Percentiles rank a stretch among this genome's conserved stretches.
phyloP scores from a whole-genome alignment of 2,888 invertebrate species.

The Drosophila trichaetosa region DNA sequence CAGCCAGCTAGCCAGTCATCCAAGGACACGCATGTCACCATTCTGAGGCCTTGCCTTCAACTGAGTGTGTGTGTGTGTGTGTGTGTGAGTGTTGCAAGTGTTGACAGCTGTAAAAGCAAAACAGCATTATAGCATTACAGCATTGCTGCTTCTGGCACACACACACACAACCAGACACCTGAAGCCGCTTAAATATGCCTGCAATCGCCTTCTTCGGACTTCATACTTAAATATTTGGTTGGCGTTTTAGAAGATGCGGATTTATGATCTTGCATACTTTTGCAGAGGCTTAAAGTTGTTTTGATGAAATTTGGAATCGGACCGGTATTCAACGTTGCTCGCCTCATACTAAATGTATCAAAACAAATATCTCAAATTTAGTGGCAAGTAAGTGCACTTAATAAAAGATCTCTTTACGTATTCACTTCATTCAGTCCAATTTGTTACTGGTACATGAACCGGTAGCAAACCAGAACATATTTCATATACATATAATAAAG shows the following conservation, averaged over 20 bases:
- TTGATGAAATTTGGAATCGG: not conserved
- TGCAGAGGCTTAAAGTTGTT: not conserved
- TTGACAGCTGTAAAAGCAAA: constrained; percentile 16
- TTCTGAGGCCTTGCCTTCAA: not conserved
- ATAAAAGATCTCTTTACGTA: not conserved
- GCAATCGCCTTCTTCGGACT: constrained; percentile 30
- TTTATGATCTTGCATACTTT: not conserved
- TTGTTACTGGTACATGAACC: too few relatives aligned
- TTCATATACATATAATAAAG: too few relatives aligned
- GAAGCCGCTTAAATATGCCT: constrained; percentile 32
- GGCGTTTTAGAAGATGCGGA: not conserved
- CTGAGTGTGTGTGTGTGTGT: not conserved
- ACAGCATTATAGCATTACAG: constrained; percentile 13
- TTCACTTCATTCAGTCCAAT: too few relatives aligned
- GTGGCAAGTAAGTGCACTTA: not conserved
- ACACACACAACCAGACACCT: not conserved
- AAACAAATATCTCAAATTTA: not conserved
- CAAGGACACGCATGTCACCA: constrained; percentile 45
- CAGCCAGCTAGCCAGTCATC: not conserved
- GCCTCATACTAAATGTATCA: not conserved
- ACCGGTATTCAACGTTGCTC: not conserved
- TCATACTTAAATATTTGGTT: constrained; percentile 20
- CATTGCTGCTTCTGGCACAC: not conserved
- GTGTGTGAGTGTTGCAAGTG: not conserved
- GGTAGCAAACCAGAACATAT: too few relatives aligned